A percentile compares a stretch with the other conserved stretches of the same genome.
These are phyloP conservation scores for Acanthisitta chloris DNA, from an alignment of 2,113 vertebrate species.

Conservation along the genomic window DNA sequence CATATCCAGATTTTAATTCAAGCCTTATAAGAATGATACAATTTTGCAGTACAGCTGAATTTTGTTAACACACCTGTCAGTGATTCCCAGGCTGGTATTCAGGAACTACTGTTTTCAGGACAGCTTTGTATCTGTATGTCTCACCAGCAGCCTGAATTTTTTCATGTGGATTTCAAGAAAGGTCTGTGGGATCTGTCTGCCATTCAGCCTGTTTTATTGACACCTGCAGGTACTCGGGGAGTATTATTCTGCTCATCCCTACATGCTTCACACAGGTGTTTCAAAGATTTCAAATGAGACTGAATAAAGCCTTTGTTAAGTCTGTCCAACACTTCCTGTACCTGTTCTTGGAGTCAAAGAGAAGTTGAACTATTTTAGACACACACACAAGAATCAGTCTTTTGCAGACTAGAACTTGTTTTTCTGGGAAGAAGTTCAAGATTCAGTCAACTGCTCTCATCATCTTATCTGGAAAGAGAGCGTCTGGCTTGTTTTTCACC, in stretches of 20 bases:
- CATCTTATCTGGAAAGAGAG: not conserved
- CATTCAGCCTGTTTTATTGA: not conserved
- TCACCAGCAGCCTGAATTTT: not conserved
- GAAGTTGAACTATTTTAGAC: not conserved
- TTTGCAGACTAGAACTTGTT: not conserved
- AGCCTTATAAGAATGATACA: not conserved
- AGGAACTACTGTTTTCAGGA: not conserved
- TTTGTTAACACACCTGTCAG: not conserved
- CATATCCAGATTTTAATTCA: not conserved
- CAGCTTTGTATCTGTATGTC: not conserved
- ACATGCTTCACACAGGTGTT: not conserved
- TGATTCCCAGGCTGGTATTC: not conserved
- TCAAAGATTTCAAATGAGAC: not conserved
- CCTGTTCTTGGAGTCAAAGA: not conserved
- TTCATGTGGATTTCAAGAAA: not conserved
- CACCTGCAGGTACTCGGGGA: not conserved
- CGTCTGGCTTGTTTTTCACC: not conserved
- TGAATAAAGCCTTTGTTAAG: not conserved
- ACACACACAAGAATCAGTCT: not conserved
- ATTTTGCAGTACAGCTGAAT: not conserved
- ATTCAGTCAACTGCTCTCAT: not conserved
- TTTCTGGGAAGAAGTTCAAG: not conserved
- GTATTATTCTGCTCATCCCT: not conserved
- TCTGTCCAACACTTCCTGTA: not conserved
- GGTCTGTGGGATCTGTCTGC: not conserved